These are phyloP conservation scores for Tiliacea citrago DNA, from an alignment of 2,888 invertebrate genomes.

Conservation along the genomic window DNA sequence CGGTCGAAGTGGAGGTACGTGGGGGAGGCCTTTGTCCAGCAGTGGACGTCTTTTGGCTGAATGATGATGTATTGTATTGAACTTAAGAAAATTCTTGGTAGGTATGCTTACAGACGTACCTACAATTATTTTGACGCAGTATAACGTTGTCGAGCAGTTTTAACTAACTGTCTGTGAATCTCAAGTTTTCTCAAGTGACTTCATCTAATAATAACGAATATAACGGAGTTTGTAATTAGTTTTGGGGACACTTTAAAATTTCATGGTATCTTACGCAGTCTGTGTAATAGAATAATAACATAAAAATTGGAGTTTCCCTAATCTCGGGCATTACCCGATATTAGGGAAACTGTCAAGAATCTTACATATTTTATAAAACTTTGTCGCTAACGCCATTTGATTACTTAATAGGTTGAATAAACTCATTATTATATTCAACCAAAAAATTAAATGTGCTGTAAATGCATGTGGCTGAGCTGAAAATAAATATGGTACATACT, in stretches of 20 bases:
- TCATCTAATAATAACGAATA: constrained; percentile 19
- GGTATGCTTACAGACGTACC: no score
- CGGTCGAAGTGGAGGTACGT: no score
- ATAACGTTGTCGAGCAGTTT: neutral
- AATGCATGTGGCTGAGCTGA: neutral
- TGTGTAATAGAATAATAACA: constrained; percentile 22
- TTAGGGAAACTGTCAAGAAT: constrained; percentile 2
- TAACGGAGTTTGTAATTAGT: constrained; percentile 41
- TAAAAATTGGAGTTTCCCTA: constrained; percentile 1
- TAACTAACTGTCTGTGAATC: constrained; percentile 20
- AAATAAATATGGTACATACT: neutral
- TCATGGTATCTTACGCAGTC: constrained; percentile 17
- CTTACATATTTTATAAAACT: constrained; percentile 3
- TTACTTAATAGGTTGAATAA: neutral
- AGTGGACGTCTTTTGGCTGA: no score
- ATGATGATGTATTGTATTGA: no score
- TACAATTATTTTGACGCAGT: neutral
- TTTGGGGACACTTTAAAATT: constrained; percentile 40
- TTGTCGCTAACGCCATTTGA: neutral
- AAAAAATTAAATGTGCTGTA: neutral
- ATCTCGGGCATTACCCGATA: constrained; percentile 6
- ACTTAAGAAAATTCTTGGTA: neutral
- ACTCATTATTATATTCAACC: neutral
- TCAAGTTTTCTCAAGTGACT: constrained; percentile 11
- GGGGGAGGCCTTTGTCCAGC: no score